Percentiles rank a stretch among this genome's conserved stretches.
These are phyloP conservation scores for Pitangus sulphuratus DNA, from an alignment of 2,797 vertebrate genomes.

Conservation along the genomic window DNA sequence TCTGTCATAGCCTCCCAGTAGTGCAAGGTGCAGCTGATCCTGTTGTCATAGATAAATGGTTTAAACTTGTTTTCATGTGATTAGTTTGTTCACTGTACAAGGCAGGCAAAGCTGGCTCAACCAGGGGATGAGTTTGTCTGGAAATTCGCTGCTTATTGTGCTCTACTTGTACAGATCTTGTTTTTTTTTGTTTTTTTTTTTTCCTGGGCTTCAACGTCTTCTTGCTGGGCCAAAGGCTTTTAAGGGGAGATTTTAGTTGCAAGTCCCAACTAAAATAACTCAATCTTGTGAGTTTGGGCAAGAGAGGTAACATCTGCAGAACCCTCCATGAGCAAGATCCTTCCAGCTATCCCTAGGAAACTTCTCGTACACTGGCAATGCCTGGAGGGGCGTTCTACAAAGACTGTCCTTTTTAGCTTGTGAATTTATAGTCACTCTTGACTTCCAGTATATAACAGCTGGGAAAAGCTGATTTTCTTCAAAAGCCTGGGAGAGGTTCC, in stretches of 20 bases:
- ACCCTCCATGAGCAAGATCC: neutral
- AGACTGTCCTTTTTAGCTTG: neutral
- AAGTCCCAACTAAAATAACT: neutral
- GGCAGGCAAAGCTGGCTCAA: neutral
- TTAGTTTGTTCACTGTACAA: neutral
- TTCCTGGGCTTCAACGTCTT: neutral
- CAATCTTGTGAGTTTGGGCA: neutral
- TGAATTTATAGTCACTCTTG: neutral
- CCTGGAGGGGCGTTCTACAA: neutral
- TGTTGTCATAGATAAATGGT: neutral
- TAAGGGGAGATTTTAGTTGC: neutral
- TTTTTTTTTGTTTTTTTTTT: no score
- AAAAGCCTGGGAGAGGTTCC: neutral
- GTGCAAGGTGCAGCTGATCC: neutral
- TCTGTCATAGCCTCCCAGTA: no score
- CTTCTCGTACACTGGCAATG: neutral
- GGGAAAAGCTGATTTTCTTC: neutral
- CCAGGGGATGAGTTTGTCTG: neutral
- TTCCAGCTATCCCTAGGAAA: neutral
- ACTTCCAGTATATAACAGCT: neutral
- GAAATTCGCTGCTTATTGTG: neutral
- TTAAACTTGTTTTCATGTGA: neutral
- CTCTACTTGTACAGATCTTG: neutral
- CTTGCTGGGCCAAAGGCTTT: neutral
- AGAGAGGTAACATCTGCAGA: neutral